These are phyloP conservation scores for Papilio glaucus DNA, from an alignment of 1,140 invertebrate species.

Conservation along the genomic window DNA sequence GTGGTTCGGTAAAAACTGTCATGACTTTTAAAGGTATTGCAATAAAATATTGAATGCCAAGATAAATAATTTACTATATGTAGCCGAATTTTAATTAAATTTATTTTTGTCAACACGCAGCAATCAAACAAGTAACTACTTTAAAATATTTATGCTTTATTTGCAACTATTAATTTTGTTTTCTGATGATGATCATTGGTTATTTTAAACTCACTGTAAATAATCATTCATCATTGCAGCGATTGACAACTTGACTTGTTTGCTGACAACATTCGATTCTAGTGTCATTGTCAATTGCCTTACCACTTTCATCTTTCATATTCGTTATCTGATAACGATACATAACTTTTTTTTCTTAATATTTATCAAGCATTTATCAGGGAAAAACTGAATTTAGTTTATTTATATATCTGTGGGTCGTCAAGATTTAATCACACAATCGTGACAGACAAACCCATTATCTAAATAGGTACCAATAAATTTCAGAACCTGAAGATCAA, in stretches of 20 bases:
- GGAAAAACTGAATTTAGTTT: background rate
- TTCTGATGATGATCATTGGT: too few species aligned
- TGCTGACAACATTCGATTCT: background rate
- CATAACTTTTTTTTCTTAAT: too few species aligned
- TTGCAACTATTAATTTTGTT: too few species aligned
- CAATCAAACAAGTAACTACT: background rate
- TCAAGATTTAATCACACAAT: background rate
- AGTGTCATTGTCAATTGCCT: background rate
- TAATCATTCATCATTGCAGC: too few species aligned
- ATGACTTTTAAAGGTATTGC: too few species aligned
- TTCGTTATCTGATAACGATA: slow-evolving; percentile 3
- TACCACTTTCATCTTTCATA: background rate
- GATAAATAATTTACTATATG: too few species aligned
- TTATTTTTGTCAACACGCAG: too few species aligned
- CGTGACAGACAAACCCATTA: background rate
- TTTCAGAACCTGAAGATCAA: background rate
- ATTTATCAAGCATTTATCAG: background rate
- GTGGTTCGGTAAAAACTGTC: too few species aligned
- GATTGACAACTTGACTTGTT: background rate
- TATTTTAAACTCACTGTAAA: too few species aligned
- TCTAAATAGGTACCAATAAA: background rate
- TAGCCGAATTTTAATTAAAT: too few species aligned
- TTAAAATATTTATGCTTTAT: too few species aligned
- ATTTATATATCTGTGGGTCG: background rate
- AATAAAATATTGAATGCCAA: too few species aligned